Conservation (phyloP, 1,140 invertebrate species). For the Bombus soroeensis region DNA sequence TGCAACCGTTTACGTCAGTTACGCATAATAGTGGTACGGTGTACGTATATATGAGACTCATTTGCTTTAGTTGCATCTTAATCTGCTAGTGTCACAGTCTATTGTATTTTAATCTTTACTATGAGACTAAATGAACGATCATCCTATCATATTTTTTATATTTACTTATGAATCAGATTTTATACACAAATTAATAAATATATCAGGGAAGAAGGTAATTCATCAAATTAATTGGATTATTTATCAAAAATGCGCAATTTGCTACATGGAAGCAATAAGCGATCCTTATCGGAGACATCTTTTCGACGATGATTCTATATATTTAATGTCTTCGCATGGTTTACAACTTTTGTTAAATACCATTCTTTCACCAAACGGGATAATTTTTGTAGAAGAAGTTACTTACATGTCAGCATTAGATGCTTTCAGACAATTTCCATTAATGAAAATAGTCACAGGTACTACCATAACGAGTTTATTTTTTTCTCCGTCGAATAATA, state of each 20-base stretch:
- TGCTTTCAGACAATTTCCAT: slow-evolving; percentile 84
- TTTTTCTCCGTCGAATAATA: background rate
- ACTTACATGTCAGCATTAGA: slow-evolving; percentile 87
- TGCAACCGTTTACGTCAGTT: too few species aligned
- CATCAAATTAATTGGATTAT: background rate
- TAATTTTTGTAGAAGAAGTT: slow-evolving; percentile 87
- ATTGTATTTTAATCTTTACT: background rate
- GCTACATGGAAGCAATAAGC: slow-evolving; percentile 20
- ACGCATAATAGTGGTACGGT: too few species aligned
- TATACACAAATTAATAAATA: background rate
- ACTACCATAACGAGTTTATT: background rate
- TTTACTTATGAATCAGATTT: background rate
- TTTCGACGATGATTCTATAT: slow-evolving; percentile 79
- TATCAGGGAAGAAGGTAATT: background rate
- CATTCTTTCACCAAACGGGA: slow-evolving; percentile 83
- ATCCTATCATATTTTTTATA: background rate
- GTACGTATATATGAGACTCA: too few species aligned
- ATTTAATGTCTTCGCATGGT: slow-evolving; percentile 86
- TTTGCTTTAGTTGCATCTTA: too few species aligned
- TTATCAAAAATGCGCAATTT: too few species aligned
- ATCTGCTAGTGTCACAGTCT: too few species aligned
- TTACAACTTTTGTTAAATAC: slow-evolving; percentile 84
- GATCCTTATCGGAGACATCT: slow-evolving; percentile 81
- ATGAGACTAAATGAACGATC: background rate
- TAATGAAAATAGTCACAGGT: slow-evolving; percentile 84